These are phyloP conservation scores for Archegozetes longisetosus DNA, from an alignment of 1,140 invertebrate species.

Conservation along the genomic window DNA sequence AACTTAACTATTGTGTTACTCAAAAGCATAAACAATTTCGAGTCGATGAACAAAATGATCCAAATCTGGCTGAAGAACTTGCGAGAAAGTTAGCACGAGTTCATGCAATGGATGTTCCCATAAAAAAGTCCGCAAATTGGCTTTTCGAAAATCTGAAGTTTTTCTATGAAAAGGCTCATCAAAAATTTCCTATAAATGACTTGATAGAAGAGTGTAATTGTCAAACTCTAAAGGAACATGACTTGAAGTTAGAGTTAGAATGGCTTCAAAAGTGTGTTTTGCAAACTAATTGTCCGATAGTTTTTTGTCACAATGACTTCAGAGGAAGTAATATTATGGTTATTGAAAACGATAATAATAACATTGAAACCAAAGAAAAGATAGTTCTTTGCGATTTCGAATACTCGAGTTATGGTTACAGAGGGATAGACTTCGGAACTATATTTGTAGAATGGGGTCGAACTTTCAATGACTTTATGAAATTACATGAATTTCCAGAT, in stretches of 20 bases:
- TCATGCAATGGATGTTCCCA: neutral
- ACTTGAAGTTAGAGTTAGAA: neutral
- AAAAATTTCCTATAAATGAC: neutral
- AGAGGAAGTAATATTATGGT: neutral
- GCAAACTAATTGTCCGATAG: neutral
- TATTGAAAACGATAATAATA: neutral
- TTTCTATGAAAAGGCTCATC: neutral
- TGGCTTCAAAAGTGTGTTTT: neutral
- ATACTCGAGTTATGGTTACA: neutral
- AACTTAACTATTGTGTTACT: too few species aligned
- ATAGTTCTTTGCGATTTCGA: neutral
- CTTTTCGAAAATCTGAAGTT: neutral
- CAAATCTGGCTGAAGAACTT: too few species aligned
- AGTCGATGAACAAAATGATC: too few species aligned
- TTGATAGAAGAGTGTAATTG: neutral
- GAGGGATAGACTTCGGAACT: neutral
- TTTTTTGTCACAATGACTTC: slow-evolving; percentile 3
- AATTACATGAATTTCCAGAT: neutral
- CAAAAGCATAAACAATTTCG: too few species aligned
- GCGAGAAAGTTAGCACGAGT: too few species aligned
- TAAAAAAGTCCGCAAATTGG: neutral
- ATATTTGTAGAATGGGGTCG: neutral
- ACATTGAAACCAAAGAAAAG: neutral
- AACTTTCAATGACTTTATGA: neutral
- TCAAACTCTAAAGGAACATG: neutral